Percentiles rank a stretch among this genome's conserved stretches.
Conservation (phyloP, 2,797 vertebrate species). For the Falco concolor region DNA sequence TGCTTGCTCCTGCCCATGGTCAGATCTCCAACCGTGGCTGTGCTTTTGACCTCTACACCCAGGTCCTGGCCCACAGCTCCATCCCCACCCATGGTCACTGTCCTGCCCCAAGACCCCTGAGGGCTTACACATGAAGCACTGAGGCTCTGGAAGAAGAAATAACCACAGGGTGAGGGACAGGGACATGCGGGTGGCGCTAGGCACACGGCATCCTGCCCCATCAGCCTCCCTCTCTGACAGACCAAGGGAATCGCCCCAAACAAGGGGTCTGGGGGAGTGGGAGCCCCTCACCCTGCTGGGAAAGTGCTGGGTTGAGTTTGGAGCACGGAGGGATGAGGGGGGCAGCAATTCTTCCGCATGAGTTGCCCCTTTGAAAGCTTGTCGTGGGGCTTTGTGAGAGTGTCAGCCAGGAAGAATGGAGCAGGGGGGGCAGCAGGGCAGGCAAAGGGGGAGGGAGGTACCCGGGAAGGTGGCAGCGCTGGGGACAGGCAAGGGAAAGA, state of each 20-base stretch:
- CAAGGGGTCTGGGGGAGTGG: background rate
- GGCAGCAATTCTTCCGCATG: slow-evolving; percentile 72
- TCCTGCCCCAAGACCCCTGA: background rate
- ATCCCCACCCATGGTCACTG: background rate
- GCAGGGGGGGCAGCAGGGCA: background rate
- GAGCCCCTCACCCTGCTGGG: slow-evolving; percentile 54
- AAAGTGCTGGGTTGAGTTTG: slow-evolving; percentile 14
- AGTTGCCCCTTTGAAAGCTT: slow-evolving; percentile 76
- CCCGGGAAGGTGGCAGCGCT: slow-evolving; percentile 22
- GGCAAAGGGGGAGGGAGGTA: slow-evolving; percentile 26
- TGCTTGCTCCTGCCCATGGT: background rate
- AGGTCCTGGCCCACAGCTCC: background rate
- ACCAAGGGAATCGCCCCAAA: background rate
- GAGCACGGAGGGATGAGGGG: background rate
- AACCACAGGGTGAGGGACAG: background rate
- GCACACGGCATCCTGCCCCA: slow-evolving; percentile 22
- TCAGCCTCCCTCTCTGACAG: background rate
- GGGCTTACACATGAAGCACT: background rate
- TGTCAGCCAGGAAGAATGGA: slow-evolving; percentile 68
- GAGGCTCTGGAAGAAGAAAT: background rate
- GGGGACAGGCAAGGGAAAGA: slow-evolving; percentile 29
- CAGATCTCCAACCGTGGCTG: accelerated
- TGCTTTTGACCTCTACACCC: background rate
- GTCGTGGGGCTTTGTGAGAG: slow-evolving; percentile 69
- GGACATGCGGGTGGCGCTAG: slow-evolving; percentile 75